Evolutionary conservation across 2,797 vertebrate species (phyloP).

Genomic region (Microhierax caerulescens): DNA sequence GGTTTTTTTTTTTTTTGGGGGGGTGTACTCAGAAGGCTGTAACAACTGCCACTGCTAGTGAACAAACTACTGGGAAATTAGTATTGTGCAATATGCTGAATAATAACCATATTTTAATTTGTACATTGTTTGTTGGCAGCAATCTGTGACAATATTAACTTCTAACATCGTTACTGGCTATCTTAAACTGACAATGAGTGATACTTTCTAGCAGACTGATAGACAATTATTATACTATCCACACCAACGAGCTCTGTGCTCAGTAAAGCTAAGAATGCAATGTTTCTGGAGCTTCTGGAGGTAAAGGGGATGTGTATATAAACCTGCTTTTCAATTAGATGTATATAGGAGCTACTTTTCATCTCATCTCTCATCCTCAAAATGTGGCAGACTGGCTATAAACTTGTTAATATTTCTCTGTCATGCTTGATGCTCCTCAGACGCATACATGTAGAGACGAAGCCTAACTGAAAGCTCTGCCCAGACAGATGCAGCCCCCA

Average conservation of each 20-base stretch:
- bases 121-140: not conserved
- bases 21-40: not conserved
- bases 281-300: not conserved
- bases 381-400: accelerated
- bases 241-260: not conserved
- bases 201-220: not conserved
- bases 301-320: not conserved
- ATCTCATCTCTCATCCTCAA: not conserved
- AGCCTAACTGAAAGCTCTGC: not conserved
- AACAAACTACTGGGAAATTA: not conserved
- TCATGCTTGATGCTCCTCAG: not conserved
- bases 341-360: not conserved
- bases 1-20: not conserved
- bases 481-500: accelerated
- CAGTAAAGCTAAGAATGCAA: not conserved
- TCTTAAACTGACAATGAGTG: not conserved
- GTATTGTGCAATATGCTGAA: not conserved
- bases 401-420: not conserved
- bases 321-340: not conserved
- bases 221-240: not conserved
- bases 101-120: not conserved
- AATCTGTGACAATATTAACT: not conserved
- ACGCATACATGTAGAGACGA: accelerated
- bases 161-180: not conserved
- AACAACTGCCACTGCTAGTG: not conserved